Conservation (phyloP, 2,797 vertebrate genomes). For the Tapera naevia region DNA sequence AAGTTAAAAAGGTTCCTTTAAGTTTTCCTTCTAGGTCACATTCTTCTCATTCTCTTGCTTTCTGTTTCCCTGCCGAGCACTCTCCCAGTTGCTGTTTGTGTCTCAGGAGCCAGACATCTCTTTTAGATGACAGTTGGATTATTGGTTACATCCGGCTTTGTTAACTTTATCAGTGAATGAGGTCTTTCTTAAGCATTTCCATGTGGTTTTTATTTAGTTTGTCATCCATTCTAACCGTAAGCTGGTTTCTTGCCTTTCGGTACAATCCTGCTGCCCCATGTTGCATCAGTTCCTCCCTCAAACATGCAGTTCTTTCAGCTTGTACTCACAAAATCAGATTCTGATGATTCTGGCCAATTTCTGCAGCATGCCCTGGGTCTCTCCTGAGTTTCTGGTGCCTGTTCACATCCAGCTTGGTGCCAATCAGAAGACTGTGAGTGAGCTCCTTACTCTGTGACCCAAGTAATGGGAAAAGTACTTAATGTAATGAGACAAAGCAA, state of each 20-base stretch:
- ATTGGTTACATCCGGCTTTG: neutral
- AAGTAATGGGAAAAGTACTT: neutral
- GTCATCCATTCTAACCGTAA: neutral
- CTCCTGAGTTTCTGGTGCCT: neutral
- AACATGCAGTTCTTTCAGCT: neutral
- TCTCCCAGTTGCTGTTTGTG: neutral
- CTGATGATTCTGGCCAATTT: neutral
- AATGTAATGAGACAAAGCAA: neutral
- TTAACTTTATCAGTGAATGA: neutral
- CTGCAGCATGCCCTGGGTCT: neutral
- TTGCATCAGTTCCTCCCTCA: neutral
- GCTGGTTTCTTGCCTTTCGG: neutral
- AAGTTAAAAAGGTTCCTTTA: neutral
- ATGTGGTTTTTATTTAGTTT: neutral
- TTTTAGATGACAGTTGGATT: neutral
- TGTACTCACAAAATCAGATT: neutral
- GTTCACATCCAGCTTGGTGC: neutral
- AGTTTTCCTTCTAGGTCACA: neutral
- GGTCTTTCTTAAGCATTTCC: neutral
- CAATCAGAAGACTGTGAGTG: neutral
- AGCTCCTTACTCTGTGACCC: neutral
- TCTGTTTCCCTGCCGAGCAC: neutral
- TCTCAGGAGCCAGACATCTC: neutral
- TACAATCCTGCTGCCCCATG: neutral
- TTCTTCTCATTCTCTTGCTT: neutral